These are phyloP conservation scores for Tachina fera DNA, from an alignment of 2,888 invertebrate genomes.

Conservation along the genomic window DNA sequence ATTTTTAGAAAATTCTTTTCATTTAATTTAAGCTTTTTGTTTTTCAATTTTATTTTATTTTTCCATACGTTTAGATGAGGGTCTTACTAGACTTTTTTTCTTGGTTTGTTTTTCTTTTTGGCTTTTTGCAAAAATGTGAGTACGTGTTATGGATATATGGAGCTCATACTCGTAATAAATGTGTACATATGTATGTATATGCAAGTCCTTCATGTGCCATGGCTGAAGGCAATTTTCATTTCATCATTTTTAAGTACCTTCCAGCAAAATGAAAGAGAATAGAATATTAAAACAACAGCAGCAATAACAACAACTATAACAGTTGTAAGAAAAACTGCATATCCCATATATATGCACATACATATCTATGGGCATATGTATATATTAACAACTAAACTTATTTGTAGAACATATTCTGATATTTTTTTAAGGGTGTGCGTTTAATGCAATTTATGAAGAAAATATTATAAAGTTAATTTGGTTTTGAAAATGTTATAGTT, in stretches of 20 bases:
- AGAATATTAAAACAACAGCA: slow-evolving; percentile 43
- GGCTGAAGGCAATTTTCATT: slow-evolving; percentile 70
- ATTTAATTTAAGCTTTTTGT: slow-evolving; percentile 66
- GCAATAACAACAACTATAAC: not conserved
- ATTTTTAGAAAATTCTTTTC: slow-evolving; percentile 53
- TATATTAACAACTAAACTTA: not conserved
- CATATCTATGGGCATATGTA: not conserved
- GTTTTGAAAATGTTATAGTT: not conserved
- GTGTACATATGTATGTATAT: too few relatives aligned
- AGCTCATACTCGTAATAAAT: slow-evolving; percentile 56
- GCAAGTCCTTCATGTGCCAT: slow-evolving; percentile 66
- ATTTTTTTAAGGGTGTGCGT: slow-evolving; percentile 17
- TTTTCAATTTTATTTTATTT: slow-evolving; percentile 32
- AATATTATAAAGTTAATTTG: not conserved
- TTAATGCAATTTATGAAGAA: not conserved
- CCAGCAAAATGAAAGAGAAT: slow-evolving; percentile 59
- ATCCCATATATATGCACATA: too few relatives aligned
- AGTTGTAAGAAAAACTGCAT: too few relatives aligned
- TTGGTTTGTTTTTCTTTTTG: slow-evolving; percentile 8
- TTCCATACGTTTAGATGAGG: slow-evolving; percentile 12
- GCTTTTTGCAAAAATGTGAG: slow-evolving; percentile 42
- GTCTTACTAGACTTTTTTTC: not conserved
- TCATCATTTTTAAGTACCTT: slow-evolving; percentile 70
- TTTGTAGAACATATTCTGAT: not conserved
- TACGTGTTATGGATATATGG: slow-evolving; percentile 65